Evolutionary conservation across 2,113 vertebrate genomes (phyloP).

Genomic region (Pedetes capensis): DNA sequence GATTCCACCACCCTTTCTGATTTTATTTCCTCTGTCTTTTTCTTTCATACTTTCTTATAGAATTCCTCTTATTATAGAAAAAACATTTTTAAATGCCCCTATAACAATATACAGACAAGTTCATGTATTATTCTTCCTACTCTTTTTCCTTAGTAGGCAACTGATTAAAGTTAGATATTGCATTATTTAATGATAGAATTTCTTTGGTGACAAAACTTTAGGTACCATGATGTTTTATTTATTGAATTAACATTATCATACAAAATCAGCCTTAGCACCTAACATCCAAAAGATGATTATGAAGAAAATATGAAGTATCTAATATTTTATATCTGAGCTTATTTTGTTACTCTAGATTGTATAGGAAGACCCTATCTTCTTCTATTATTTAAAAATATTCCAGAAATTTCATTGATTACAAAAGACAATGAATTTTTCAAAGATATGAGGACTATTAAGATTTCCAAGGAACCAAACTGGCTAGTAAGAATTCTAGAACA

Average conservation of each 20-base stretch:
- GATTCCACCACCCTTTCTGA: not conserved
- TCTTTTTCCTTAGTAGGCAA: not conserved
- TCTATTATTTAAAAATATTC: not conserved
- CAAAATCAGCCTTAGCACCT: not conserved
- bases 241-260: not conserved
- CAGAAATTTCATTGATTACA: not conserved
- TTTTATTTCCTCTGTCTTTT: not conserved
- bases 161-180: not conserved
- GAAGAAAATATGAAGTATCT: not conserved
- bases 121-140: not conserved
- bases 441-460: not conserved
- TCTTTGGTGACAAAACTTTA: constrained; percentile 4
- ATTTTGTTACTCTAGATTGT: not conserved
- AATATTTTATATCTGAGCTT: not conserved
- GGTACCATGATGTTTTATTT: not conserved
- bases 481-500: no score
- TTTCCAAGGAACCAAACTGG: no score
- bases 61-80: not conserved
- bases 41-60: not conserved
- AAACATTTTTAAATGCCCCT: not conserved
- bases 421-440: not conserved
- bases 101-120: not conserved
- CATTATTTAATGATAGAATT: not conserved
- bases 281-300: not conserved
- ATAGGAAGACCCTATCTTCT: not conserved